Percentiles rank a stretch among this genome's conserved stretches.
phyloP scores from a whole-genome alignment of 23 tunicate species.

The Phallusia fumigata region DNA sequence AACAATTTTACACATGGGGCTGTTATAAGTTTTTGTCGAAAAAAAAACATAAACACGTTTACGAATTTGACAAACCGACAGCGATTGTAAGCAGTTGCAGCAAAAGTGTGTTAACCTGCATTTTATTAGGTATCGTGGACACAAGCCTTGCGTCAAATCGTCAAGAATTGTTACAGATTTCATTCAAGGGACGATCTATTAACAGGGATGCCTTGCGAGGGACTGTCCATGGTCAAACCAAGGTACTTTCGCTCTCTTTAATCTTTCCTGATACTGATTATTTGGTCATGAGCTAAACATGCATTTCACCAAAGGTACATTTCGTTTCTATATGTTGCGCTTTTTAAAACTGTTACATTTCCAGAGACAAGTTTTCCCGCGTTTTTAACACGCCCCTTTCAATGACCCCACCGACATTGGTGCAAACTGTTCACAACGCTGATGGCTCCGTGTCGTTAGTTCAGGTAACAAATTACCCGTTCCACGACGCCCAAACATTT shows the following conservation, averaged over 20 bases:
- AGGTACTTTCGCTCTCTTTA: not conserved
- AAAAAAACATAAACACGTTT: not conserved
- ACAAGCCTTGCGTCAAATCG: conserved; percentile 82
- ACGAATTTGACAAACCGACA: no score
- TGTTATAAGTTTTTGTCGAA: no score
- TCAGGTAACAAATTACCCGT: conserved; percentile 39
- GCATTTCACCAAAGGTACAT: no score
- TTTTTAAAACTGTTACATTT: no score
- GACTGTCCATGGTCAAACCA: not conserved
- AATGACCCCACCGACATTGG: conserved; percentile 70
- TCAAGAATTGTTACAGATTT: conserved; percentile 69
- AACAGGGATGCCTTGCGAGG: not conserved
- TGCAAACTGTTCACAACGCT: conserved; percentile 85
- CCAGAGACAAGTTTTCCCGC: conserved; percentile 11
- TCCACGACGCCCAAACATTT: not conserved
- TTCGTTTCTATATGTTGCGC: no score
- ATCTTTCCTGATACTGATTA: no score
- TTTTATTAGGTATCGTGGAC: conserved; percentile 81
- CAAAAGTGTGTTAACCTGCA: not conserved
- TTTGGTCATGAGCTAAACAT: no score
- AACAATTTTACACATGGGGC: no score
- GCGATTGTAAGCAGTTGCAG: no score
- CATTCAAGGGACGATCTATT: conserved; percentile 79
- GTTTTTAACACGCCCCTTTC: conserved; percentile 15
- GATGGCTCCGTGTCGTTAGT: conserved; percentile 85